A percentile compares a stretch with the other conserved stretches of the same genome.
phyloP scores from a whole-genome alignment of 2,113 vertebrate genomes.

The Rallus limicola region DNA sequence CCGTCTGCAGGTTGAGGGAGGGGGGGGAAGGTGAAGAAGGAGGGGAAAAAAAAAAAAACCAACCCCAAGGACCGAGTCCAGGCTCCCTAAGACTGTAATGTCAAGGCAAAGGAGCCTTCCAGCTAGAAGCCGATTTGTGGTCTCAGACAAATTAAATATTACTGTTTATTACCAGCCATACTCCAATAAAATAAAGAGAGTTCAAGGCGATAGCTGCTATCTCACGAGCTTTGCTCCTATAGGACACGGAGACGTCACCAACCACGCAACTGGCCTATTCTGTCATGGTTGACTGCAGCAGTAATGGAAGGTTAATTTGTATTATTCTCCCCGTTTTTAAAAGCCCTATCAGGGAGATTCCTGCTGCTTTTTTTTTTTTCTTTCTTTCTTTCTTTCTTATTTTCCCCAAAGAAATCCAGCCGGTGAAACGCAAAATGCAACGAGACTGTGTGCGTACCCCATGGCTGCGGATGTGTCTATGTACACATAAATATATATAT shows the following conservation, averaged over 20 bases:
- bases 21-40: not conserved
- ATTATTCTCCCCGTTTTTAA: conserved; percentile 62
- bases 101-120: conserved; percentile 57
- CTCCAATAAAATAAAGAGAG: conserved; percentile 82
- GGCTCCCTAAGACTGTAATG: conserved; percentile 20
- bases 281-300: conserved; percentile 71
- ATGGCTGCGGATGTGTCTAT: fast-evolving
- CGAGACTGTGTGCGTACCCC: fast-evolving
- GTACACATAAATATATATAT: not conserved
- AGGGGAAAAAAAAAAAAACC: not conserved
- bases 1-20: conserved; percentile 52
- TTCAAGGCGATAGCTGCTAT: conserved; percentile 75
- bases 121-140: conserved; percentile 70
- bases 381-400: no score
- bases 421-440: not conserved
- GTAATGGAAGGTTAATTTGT: conserved; percentile 69
- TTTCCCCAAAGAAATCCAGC: not conserved
- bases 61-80: not conserved
- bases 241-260: conserved; percentile 79
- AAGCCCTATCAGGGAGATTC: conserved; percentile 39
- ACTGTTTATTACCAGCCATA: conserved; percentile 81
- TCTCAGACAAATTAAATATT: conserved; percentile 81
- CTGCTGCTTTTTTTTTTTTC: not conserved
- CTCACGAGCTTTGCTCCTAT: conserved; percentile 83
- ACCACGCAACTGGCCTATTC: conserved; percentile 74